Evolutionary conservation across 2,113 vertebrate genomes (phyloP), one percentile per base, ranked within the genome.

Genomic region (Microcebus jonahi): DNA sequence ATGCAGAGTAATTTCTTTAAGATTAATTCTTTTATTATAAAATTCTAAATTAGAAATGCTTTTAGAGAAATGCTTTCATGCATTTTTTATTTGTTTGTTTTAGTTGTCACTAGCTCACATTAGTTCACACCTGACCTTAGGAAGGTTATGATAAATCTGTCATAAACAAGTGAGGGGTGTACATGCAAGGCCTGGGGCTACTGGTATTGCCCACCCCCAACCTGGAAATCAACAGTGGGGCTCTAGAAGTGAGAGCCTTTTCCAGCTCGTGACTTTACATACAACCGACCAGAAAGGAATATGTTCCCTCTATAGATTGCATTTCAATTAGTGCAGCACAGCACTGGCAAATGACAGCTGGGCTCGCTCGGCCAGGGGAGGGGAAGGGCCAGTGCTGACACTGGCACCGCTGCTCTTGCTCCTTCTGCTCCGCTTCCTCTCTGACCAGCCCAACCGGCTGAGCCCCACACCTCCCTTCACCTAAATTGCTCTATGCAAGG

Each of bases 21-120:
- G 39, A 88, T 39, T 70, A 67, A 76, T 75, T 68, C 2, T 90
- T 96, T 93, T 70, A 71, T 90, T 57, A 45, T 8, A 97, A 61
- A 48, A 81, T 76, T 82, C 20, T n/a, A 93, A 93, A 87, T 90
- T 90, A 82, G 36, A 94, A 88, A 82, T 77, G 6, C 1, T 88
- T 95, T 88, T 53, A 63, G 12, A 68, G 42, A 57, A 94, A 55
- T 65, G 10, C n/a, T 2, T 34, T 86, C 86, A 27, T 29, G 59
- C 25, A 63, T 27, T 63, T 29, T 63, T 25, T 48, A 11, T 27
- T 61, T 53, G 50, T 8, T 61, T 61, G 23, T 27, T 63, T 57
- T 57, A 57, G 59, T 63, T 27, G 10, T 63, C 61, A 29, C 61
- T 63, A 63, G 61, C 5, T 29, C 25, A 29, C 25, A 63, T 63